phyloP scores from a whole-genome alignment of 2,888 invertebrate genomes.

The Capitulum mitella region DNA sequence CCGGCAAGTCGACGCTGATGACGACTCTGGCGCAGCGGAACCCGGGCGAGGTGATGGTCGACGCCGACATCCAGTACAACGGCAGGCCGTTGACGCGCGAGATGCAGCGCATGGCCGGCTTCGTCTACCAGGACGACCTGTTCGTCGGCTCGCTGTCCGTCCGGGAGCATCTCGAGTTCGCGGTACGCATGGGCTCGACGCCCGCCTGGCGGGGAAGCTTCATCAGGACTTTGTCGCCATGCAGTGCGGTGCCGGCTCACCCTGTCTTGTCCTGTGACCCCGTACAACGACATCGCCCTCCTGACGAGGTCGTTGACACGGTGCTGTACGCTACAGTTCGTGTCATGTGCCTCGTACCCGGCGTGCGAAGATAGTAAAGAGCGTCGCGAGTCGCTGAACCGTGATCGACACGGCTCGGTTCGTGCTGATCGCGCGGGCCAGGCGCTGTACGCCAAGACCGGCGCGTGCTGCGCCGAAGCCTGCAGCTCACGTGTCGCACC shows the following conservation, averaged over 20 bases:
- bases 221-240: no score
- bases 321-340: not conserved
- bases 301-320: not conserved
- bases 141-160: constrained; percentile 80
- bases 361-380: no score
- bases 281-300: no score
- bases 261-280: no score
- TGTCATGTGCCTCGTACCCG: not conserved
- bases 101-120: constrained; percentile 70
- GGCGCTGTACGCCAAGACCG: no score
- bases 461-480: no score
- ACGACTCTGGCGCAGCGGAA: constrained; percentile 69
- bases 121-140: constrained; percentile 85
- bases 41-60: constrained; percentile 60
- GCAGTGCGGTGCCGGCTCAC: no score
- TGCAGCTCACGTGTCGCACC: no score
- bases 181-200: constrained; percentile 63
- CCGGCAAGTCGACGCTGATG: constrained; percentile 85
- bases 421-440: no score
- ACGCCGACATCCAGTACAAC: constrained; percentile 74
- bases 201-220: no score
- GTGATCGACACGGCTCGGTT: no score
- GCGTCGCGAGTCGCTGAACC: no score
- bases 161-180: constrained; percentile 75
- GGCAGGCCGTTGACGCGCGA: constrained; percentile 62